Evolutionary conservation across 2,113 vertebrate genomes (phyloP), one percentile per base, ranked within the genome.

Genomic region (Phrynosoma platyrhinos): DNA sequence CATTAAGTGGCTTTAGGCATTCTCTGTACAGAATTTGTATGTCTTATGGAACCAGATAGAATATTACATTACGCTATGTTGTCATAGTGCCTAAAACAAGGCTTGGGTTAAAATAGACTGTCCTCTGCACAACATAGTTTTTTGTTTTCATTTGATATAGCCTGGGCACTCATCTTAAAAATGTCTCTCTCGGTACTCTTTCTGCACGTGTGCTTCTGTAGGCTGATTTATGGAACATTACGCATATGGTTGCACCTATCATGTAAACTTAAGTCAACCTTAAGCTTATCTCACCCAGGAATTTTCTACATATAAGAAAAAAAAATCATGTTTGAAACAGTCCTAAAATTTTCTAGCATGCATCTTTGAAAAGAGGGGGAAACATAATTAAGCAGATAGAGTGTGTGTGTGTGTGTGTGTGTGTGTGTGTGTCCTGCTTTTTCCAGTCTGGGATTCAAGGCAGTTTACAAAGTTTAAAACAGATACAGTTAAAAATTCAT

Each of bases 151-250:
- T 6, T 74, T 79, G 77, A 0, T 16, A 42, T 2, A 83, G 16
- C 12, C 68, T 3, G 83, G 9, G 20, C n/a, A 2, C 82, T 87
- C 88, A 72, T 47, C 52, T 23, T 78, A 27, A 87, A 86, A 69
- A 78, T 42, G 21, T 58, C 55, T 2, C 21, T 68, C 21, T 47
- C 1, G 12, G 10, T 23, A 27, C 12, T 32, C 4, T 1, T 27
- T 79, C 42, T 42, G 71, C 13, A 18, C 1, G 5, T 81, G 87
- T 84, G 89, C 12, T 40, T 0, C n/a, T 68, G 47, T 92, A 32
- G n/a, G 32, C 52, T 74, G 7, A 7, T 4, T 42, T 18, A 2
- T 14, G n/a, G 64, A 20, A 27, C 0, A 0, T 78, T 14, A 83
- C 47, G 6, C 3, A 6, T 32, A 0, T 76, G 0, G 0, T 0